Base-by-base conservation (phyloP, 2,113 vertebrate species). In the Corythornis madagascariensis region DNA sequence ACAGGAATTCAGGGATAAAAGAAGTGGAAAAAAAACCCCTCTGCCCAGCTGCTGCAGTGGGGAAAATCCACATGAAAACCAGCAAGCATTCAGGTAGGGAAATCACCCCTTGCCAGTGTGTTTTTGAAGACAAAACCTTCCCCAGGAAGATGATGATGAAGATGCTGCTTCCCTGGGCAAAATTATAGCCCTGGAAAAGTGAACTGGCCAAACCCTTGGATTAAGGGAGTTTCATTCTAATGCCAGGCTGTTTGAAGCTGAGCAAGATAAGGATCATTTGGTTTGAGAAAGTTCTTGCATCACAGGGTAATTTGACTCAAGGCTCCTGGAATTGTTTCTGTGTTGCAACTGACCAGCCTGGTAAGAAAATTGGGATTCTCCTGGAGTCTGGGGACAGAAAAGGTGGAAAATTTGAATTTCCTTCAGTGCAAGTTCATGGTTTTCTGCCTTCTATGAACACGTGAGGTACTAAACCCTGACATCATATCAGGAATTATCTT, bases 221-320 rank as follows among this genome's bases (percentile, higher is more conserved):
- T 57, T 95, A 75, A 91, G 89, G 91, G 87, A 89, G 35, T 48
- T 67, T 95, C 92, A 95, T 92, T 78, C 79, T 48, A 31, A 35
- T 70, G 77, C 3, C 22, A 88, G 86, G 22, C 17, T 72, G 15
- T 87, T 92, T 92, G 72, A 91, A 85, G 65, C 83, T 88, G 74
- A 61, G 64, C 42, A 85, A 87, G 92, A 91, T 96, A 96, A 45
- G 29, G 74, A 43, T 89, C 82, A 86, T 93, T 64, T 53, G 75
- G 52, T 83, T 80, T 89, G 91, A 93, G 85, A 89, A 94, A 86
- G 40, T 95, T 93, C 82, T 95, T 76, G 88, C 82, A 77, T 86
- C 72, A 50, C 35, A 70, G 53, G 11, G n/a, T 80, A 67, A 56
- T 66, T 87, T 94, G 83, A 53, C 31, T 40, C 86, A 64, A 83